phyloP scores from a whole-genome alignment of 2,888 invertebrate genomes.

The Xylophagus ater region DNA sequence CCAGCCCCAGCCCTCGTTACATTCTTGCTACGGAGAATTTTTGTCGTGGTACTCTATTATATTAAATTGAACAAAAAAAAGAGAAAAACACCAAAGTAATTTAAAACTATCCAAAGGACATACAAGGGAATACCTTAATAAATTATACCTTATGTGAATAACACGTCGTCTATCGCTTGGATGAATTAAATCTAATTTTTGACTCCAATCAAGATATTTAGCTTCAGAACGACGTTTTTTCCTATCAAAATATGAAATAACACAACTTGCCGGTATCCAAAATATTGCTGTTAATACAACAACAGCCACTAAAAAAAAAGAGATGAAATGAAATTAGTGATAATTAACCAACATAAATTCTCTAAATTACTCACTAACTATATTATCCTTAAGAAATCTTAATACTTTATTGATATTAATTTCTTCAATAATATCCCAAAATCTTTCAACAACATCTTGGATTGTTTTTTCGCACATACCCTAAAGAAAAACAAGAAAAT shows the following conservation, averaged over 20 bases:
- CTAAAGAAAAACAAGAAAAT: too few relatives aligned
- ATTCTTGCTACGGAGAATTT: slow-evolving; percentile 36
- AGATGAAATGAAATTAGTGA: neutral
- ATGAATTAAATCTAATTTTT: slow-evolving; percentile 58
- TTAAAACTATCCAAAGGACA: neutral
- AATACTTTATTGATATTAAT: slow-evolving; percentile 89
- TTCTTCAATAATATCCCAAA: slow-evolving; percentile 96
- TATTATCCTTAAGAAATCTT: slow-evolving; percentile 80
- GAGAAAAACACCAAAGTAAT: neutral
- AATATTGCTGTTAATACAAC: slow-evolving; percentile 81
- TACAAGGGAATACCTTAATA: neutral
- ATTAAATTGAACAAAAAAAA: neutral
- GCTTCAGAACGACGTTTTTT: slow-evolving; percentile 59
- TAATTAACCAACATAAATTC: neutral
- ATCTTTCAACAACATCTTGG: slow-evolving; percentile 88
- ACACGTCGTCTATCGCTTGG: slow-evolving; percentile 60
- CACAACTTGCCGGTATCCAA: slow-evolving; percentile 91
- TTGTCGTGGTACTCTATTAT: slow-evolving; percentile 35
- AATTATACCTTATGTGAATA: slow-evolving; percentile 49
- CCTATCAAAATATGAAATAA: slow-evolving; percentile 73
- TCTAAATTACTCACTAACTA: slow-evolving; percentile 57
- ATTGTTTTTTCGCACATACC: slow-evolving; percentile 90
- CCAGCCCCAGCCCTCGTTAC: too few relatives aligned
- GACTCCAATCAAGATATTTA: slow-evolving; percentile 60
- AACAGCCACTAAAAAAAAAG: slow-evolving; percentile 45